Conservation (phyloP, 2,888 invertebrate genomes). For the Macrophya alboannulata region DNA sequence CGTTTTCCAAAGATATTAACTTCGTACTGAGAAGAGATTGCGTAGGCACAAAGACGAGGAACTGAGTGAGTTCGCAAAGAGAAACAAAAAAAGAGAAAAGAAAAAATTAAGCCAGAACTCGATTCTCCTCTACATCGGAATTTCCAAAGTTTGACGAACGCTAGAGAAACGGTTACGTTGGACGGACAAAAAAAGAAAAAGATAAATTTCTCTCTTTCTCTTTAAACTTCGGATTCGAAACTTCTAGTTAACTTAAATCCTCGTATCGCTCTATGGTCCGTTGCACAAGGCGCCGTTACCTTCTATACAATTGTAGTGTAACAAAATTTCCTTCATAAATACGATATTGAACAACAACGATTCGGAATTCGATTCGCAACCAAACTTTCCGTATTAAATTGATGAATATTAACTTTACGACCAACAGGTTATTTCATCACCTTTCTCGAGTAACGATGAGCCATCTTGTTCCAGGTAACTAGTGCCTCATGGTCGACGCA, state of each 20-base stretch:
- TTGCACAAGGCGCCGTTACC: constrained; percentile 71
- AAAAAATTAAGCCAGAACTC: constrained; percentile 14
- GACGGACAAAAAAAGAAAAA: background rate
- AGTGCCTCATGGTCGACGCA: constrained; percentile 48
- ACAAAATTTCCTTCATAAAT: background rate
- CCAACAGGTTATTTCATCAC: constrained; percentile 38
- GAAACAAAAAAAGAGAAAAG: background rate
- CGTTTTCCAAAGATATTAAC: constrained; percentile 38
- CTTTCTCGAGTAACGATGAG: constrained; percentile 49
- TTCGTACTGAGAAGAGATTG: constrained; percentile 6
- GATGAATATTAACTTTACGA: constrained; percentile 1
- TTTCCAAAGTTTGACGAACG: constrained; percentile 19
- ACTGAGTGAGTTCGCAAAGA: constrained; percentile 1
- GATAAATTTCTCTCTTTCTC: background rate
- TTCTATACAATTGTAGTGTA: constrained; percentile 62
- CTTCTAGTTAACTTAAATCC: constrained; percentile 55
- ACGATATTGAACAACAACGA: background rate
- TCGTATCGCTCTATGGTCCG: constrained; percentile 67
- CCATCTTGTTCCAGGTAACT: constrained; percentile 53
- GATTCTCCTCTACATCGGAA: background rate
- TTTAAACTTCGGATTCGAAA: background rate
- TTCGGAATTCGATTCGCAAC: background rate
- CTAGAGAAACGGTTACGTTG: constrained; percentile 15
- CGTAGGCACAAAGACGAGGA: constrained; percentile 16
- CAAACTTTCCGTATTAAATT: background rate